Conservation (phyloP, 2,888 invertebrate species). For the Neoscelio sp. region DNA sequence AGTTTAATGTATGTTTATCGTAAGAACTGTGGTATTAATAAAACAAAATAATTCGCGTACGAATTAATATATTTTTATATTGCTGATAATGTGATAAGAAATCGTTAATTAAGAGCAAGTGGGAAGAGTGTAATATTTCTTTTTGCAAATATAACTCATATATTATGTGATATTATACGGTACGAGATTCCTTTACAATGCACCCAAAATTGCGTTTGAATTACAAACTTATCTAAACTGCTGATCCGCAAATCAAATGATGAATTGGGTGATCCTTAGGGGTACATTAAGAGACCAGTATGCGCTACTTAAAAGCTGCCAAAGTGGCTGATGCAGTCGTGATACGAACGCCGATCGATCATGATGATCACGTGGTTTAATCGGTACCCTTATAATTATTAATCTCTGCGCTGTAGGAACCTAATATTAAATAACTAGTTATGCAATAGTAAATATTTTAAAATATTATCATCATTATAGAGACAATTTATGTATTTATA, state of each 20-base stretch:
- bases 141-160: slow-evolving; percentile 14
- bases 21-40: too few species aligned
- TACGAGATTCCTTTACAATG: slow-evolving; percentile 24
- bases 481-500: neutral
- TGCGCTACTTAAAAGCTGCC: slow-evolving; percentile 73
- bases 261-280: slow-evolving; percentile 59
- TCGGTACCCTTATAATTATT: slow-evolving; percentile 78
- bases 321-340: slow-evolving; percentile 72
- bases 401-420: slow-evolving; percentile 67
- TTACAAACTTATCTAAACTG: slow-evolving; percentile 60
- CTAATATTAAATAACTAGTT: slow-evolving; percentile 30
- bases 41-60: too few species aligned
- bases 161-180: slow-evolving; percentile 32
- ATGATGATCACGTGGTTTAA: slow-evolving; percentile 74
- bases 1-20: neutral
- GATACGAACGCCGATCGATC: slow-evolving; percentile 77
- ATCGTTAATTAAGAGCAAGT: slow-evolving; percentile 39
- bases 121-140: neutral
- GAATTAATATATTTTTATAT: neutral
- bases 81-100: neutral
- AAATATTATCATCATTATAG: slow-evolving; percentile 21
- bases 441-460: slow-evolving; percentile 17
- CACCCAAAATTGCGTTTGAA: slow-evolving; percentile 48
- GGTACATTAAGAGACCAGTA: slow-evolving; percentile 67
- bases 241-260: slow-evolving; percentile 58